Conservation (phyloP, 2,888 invertebrate genomes). For the Microdon myrmicae region DNA sequence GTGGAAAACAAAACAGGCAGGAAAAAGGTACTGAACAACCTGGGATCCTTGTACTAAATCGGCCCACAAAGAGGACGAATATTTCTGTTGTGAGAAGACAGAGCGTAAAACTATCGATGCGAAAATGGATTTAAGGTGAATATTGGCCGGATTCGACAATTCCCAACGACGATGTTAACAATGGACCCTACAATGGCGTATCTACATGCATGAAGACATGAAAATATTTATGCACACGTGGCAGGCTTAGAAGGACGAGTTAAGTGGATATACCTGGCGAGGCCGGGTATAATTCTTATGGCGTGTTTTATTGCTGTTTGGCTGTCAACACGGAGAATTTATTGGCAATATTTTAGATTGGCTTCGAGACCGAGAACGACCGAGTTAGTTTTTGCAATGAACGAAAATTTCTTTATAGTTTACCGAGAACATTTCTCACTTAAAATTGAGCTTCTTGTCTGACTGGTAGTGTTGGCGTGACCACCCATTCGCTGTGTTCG, state of each 20-base stretch:
- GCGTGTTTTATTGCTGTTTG: slow-evolving; percentile 2
- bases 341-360: slow-evolving; percentile 39
- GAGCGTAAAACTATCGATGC: slow-evolving; percentile 23
- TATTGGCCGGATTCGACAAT: slow-evolving; percentile 45
- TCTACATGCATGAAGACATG: slow-evolving; percentile 4
- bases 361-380: slow-evolving; percentile 15
- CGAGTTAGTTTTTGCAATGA: slow-evolving; percentile 7
- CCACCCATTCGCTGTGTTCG: no score
- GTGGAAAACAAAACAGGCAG: no score
- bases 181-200: slow-evolving; percentile 27
- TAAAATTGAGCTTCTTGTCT: no score
- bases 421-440: no score
- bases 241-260: not conserved
- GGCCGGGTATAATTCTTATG: slow-evolving; percentile 4
- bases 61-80: not conserved
- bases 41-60: no score
- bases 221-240: slow-evolving; percentile 13
- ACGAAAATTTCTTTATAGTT: no score
- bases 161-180: slow-evolving; percentile 50
- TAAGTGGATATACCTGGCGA: not conserved
- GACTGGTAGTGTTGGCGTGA: no score
- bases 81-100: no score
- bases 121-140: slow-evolving; percentile 45
- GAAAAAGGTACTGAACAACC: no score
- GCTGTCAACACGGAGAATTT: slow-evolving; percentile 42